A percentile compares a stretch with the other conserved stretches of the same genome.
These are phyloP conservation scores for Melanotaenia duboulayi DNA, from an alignment of 2,113 vertebrate species.

Conservation along the genomic window DNA sequence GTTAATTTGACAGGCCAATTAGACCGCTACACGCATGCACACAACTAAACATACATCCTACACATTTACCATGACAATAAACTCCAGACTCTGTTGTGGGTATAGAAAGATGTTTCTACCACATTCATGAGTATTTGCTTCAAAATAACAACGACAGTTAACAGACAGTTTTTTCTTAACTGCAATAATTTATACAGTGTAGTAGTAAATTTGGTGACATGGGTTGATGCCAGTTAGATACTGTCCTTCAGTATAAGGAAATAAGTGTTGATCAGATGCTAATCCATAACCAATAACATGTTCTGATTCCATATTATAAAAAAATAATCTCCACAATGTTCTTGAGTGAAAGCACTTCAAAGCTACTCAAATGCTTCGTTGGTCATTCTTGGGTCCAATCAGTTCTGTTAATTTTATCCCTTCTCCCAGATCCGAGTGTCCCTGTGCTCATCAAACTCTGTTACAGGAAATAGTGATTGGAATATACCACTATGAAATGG, in stretches of 20 bases:
- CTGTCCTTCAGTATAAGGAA: not conserved
- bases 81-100: not conserved
- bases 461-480: not conserved
- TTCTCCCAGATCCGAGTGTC: not conserved
- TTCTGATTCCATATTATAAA: not conserved
- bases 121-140: too few species aligned
- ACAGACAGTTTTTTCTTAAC: not conserved
- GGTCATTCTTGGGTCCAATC: not conserved
- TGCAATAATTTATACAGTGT: not conserved
- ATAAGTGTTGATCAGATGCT: not conserved
- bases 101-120: not conserved
- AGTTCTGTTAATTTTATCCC: not conserved
- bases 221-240: not conserved
- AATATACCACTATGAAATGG: not conserved
- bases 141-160: not conserved
- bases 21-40: slow-evolving; percentile 58
- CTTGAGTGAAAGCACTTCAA: not conserved
- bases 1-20: slow-evolving; percentile 74
- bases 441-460: not conserved
- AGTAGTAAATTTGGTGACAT: not conserved
- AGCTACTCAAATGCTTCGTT: not conserved
- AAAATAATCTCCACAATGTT: not conserved
- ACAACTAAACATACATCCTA: slow-evolving; percentile 10
- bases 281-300: not conserved
- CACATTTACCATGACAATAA: not conserved